Base-by-base conservation (phyloP, 1,140 invertebrate genomes). In the Zaprionus inermis region DNA sequence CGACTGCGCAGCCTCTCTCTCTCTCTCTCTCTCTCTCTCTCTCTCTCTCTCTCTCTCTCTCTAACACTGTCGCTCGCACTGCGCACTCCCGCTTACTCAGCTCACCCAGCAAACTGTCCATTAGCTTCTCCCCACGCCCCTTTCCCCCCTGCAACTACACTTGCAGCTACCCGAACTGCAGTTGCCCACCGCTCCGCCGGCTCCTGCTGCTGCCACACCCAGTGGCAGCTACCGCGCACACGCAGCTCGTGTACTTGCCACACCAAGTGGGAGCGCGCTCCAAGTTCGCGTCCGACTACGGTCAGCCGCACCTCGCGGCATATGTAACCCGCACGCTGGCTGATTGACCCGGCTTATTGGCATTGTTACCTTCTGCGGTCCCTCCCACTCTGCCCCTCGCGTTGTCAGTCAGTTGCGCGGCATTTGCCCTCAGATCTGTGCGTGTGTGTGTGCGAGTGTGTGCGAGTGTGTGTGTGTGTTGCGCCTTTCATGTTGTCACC, bases 401-500 rank as follows among this genome's bases (percentile, higher is more conserved):
- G 0, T 10, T 44, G 32, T n/a, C n/a, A n/a, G 58, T 28, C 44
- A 38, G 24, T 46, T 34, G 52, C 32, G 30, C 71, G 71, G 71
- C 71, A 73, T 68, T 60, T 24, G 36, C 36, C 67, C 55, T 76
- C 69, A 72, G 60, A 65, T 76, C 63, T 28, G 24, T 28, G 24
- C 5, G 24, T 28, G n/a, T n/a, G n/a, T n/a, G n/a, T n/a, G n/a
- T n/a, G n/a, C n/a, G n/a, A n/a, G n/a, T n/a, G n/a, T n/a, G n/a
- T n/a, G n/a, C n/a, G n/a, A n/a, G n/a, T n/a, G n/a, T n/a, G n/a
- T n/a, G n/a, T n/a, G n/a, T n/a, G n/a, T 72, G 70, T 72, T 76
- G 61, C 38, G 51, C 61, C 68, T 81, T 79, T 84, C 81, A 79
- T 83, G 81, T 84, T 83, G 82, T 79, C 77, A 80, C 79, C 78